A percentile compares a stretch with the other conserved stretches of the same genome.
phyloP scores from a whole-genome alignment of 1,140 invertebrate species.

The Caenorhabditis briggsae region DNA sequence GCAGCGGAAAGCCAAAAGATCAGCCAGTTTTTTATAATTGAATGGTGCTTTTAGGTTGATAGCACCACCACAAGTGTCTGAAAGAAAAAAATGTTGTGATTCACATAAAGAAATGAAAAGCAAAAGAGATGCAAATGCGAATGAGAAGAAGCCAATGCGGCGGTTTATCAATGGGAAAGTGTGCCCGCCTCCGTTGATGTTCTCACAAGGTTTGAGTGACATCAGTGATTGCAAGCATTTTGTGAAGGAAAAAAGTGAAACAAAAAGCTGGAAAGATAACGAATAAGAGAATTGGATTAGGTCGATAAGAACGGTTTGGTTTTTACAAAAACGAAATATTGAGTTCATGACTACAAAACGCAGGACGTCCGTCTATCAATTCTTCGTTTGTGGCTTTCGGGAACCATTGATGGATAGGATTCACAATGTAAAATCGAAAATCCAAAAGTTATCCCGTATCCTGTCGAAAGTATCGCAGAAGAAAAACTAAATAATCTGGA shows the following conservation, averaged over 20 bases:
- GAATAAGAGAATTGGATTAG: background rate
- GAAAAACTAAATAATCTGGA: background rate
- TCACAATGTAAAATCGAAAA: too few species aligned
- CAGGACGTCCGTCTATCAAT: too few species aligned
- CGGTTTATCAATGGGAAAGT: slow-evolving; percentile 30
- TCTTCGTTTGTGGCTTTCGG: too few species aligned
- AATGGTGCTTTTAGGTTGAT: background rate
- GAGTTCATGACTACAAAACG: too few species aligned
- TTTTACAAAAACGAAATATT: too few species aligned
- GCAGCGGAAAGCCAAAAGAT: slow-evolving; percentile 10
- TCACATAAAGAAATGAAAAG: background rate
- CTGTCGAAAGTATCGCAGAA: background rate
- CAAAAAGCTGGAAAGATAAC: background rate
- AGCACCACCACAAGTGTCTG: slow-evolving; percentile 44
- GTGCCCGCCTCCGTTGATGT: background rate
- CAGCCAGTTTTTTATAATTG: slow-evolving; percentile 22
- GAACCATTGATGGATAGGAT: too few species aligned
- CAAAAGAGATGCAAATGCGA: background rate
- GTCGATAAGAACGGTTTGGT: background rate
- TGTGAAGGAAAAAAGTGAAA: slow-evolving; percentile 9
- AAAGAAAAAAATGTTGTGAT: background rate
- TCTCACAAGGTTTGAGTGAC: slow-evolving; percentile 34
- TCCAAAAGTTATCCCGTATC: too few species aligned
- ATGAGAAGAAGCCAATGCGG: background rate
- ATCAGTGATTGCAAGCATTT: slow-evolving; percentile 22